Evolutionary conservation across 2,113 vertebrate species (phyloP), one percentile per base, ranked within the genome.

Genomic region (Dasyurus viverrinus): DNA sequence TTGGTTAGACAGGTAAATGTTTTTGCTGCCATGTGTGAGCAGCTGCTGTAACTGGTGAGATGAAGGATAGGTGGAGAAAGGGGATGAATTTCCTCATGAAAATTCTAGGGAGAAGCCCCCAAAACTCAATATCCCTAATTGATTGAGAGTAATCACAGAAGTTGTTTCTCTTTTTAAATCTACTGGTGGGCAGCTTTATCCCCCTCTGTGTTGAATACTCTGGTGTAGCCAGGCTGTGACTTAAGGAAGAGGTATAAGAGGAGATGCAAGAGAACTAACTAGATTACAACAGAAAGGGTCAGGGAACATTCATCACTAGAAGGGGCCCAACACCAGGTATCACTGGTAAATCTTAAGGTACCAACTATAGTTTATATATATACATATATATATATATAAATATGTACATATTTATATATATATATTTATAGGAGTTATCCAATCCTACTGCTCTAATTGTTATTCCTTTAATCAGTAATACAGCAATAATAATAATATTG

Each of bases 401-500:
- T n/a, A n/a, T n/a, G n/a, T n/a, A n/a, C n/a, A n/a, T n/a, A n/a
- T n/a, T n/a, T n/a, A n/a, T n/a, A 19, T 3, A 36, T 68, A 60
- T 60, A 36, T 68, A 47, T 76, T n/a, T 30, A n/a, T 76, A 76
- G 16, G 60, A 6, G 4, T 76, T n/a, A 30, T n/a, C 36, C 36
- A n/a, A 76, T 16, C 60, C 36, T n/a, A 36, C 14, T 76, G 60
- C 60, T 36, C 60, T 14, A 76, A 4, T n/a, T 76, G 11, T 30
- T 76, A 14, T 76, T 76, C 36, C 36, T 76, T 76, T 76, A n/a
- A n/a, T 19, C 60, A 76, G 60, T 19, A 76, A 76, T 76, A 16
- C 36, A 91, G 93, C 53, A 93, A 90, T 30, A 91, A 22, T 90
- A 96, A 52, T 92, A 42, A 90, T 60, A 0, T 90, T 92, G 94